phyloP scores from a whole-genome alignment of 2,113 vertebrate species.

The Syrmaticus mikado region DNA sequence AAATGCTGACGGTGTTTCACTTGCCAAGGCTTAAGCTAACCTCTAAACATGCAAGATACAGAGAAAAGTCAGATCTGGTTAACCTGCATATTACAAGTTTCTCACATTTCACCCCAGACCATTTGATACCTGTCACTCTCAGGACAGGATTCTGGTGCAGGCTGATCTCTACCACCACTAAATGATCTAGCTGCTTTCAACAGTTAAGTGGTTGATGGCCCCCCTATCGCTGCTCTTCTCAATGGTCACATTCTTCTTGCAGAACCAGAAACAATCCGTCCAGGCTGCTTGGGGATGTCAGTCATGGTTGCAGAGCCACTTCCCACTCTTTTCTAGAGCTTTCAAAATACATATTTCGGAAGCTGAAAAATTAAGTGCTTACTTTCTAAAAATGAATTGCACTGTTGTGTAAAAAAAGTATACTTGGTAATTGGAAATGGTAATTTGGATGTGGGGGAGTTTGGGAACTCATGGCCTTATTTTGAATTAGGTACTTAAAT shows the following conservation, averaged over 20 bases:
- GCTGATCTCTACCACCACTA: rapidly evolving
- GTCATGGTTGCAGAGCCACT: rapidly evolving
- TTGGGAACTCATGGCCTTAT: neutral
- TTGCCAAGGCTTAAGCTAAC: neutral
- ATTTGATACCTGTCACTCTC: rapidly evolving
- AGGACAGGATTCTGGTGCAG: neutral
- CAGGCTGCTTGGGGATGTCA: rapidly evolving
- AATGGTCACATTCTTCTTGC: rapidly evolving
- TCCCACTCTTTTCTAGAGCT: neutral
- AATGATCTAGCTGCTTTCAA: neutral
- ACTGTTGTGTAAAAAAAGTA: neutral
- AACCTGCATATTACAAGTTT: neutral
- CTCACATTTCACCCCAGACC: neutral
- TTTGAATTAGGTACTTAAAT: neutral
- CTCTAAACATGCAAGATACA: rapidly evolving
- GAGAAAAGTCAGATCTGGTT: rapidly evolving
- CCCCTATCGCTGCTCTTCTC: rapidly evolving
- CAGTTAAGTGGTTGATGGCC: neutral
- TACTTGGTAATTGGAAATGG: neutral
- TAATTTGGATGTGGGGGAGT: neutral
- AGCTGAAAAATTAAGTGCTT: neutral
- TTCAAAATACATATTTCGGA: neutral
- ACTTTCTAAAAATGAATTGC: neutral
- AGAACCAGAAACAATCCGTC: neutral
- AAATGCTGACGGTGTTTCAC: neutral